Conservation (phyloP, 2,888 invertebrate species). For the Amphipyra tragopoginis region DNA sequence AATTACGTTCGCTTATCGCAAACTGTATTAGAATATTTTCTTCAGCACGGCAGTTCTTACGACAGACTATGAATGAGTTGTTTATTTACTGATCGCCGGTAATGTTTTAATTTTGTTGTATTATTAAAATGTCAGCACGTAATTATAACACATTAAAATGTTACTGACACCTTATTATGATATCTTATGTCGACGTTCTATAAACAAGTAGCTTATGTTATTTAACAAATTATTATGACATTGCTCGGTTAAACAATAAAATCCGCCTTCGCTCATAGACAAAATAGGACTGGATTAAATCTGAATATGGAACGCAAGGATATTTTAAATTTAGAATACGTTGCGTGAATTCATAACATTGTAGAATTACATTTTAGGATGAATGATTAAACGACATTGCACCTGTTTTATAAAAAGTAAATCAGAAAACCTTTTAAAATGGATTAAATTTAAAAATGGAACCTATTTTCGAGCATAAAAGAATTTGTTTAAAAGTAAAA, state of each 20-base stretch:
- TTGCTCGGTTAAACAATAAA: conserved; percentile 42
- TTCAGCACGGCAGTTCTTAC: conserved; percentile 64
- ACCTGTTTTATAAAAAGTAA: too few relatives aligned
- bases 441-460: too few relatives aligned
- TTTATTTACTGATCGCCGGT: conserved; percentile 33
- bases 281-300: conserved; percentile 22
- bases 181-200: background rate
- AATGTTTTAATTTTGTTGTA: conserved; percentile 18
- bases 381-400: too few relatives aligned
- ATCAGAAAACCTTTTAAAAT: too few relatives aligned
- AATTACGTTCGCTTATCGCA: conserved; percentile 77
- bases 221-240: background rate
- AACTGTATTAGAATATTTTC: conserved; percentile 76
- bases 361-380: too few relatives aligned
- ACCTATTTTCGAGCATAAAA: too few relatives aligned
- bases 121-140: conserved; percentile 15
- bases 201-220: background rate
- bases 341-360: background rate
- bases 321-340: conserved; percentile 9
- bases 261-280: conserved; percentile 26
- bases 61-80: conserved; percentile 65
- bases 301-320: conserved; percentile 17
- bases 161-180: background rate
- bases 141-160: conserved; percentile 9
- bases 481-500: too few relatives aligned